phyloP scores from a whole-genome alignment of 2,113 vertebrate species.

The Oreotrochilus melanogaster region DNA sequence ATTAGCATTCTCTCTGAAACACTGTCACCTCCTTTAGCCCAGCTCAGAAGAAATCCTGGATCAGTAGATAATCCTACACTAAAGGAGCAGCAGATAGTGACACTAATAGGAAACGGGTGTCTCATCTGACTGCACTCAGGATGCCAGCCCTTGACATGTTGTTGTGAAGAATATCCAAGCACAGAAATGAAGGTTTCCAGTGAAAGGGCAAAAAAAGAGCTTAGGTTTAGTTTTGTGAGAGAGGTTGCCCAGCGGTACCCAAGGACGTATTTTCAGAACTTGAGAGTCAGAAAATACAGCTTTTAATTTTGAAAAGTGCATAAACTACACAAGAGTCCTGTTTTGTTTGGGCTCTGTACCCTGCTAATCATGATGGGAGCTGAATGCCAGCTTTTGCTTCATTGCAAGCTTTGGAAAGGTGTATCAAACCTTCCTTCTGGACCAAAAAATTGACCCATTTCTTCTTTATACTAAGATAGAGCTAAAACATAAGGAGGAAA shows the following conservation, averaged over 20 bases:
- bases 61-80: background rate
- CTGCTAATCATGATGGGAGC: background rate
- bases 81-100: background rate
- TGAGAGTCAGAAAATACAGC: background rate
- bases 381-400: background rate
- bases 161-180: background rate
- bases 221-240: background rate
- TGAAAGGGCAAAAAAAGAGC: background rate
- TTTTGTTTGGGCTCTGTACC: background rate
- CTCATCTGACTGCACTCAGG: background rate
- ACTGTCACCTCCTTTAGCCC: background rate
- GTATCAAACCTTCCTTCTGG: background rate
- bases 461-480: background rate
- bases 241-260: background rate
- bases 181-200: background rate
- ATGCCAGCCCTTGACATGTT: background rate
- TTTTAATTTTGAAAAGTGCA: conserved; percentile 9
- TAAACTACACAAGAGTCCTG: background rate
- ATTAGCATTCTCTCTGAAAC: background rate
- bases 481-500: background rate
- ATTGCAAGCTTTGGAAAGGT: background rate
- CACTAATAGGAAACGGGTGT: background rate
- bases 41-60: background rate
- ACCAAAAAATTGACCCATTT: background rate
- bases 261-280: background rate